Percentiles rank a stretch among this genome's conserved stretches.
These are phyloP conservation scores for Motacilla alba DNA, from an alignment of 2,113 vertebrate species.

Conservation along the genomic window DNA sequence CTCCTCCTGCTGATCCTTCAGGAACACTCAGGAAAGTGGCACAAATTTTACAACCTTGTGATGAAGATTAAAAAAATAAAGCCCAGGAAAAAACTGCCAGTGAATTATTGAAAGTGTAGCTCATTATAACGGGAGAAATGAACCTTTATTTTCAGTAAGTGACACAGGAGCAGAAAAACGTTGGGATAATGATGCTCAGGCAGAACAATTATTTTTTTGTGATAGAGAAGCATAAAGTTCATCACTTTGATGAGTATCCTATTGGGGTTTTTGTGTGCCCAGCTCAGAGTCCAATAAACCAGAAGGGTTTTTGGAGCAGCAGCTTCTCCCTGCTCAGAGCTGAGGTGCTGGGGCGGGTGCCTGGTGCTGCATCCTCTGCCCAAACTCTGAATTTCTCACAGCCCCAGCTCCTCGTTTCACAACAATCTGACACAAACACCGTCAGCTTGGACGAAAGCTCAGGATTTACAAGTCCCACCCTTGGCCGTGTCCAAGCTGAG, in stretches of 20 bases:
- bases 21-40: background rate
- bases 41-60: background rate
- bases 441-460: background rate
- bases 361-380: fast-evolving
- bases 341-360: background rate
- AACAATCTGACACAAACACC: background rate
- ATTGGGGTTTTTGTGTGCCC: background rate
- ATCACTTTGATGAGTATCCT: background rate
- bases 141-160: constrained; percentile 54
- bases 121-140: constrained; percentile 43
- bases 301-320: background rate
- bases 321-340: background rate
- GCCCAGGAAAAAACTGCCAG: background rate
- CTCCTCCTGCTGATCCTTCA: background rate
- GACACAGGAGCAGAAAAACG: constrained; percentile 34
- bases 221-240: constrained; percentile 17
- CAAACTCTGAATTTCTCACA: fast-evolving
- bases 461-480: background rate
- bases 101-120: constrained; percentile 61
- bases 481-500: background rate
- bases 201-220: constrained; percentile 47
- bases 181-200: constrained; percentile 28
- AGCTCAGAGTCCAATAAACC: background rate
- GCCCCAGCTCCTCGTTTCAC: background rate
- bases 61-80: constrained; percentile 33